Base-by-base conservation (phyloP, 2,797 vertebrate species). In the Oreochromis grahami region DNA sequence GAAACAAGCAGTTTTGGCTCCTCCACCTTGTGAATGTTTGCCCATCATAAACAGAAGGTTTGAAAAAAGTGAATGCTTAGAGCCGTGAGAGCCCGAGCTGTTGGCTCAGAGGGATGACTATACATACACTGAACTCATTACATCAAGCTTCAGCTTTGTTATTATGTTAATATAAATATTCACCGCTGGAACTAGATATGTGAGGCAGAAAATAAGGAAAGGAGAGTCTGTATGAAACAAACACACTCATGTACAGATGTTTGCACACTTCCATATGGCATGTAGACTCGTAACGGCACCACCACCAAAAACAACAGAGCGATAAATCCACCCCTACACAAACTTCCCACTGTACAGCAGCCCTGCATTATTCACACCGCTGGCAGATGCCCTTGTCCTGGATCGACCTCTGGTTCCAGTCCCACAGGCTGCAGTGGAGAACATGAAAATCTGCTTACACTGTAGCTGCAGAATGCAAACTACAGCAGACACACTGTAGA, bases 311-410 rank as follows among this genome's bases (percentile, higher is more conserved):
- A 45, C 38, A 78, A 58, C 55, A 29, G 15, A 63, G 50, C 36
- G 19, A 63, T 52, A 53, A 36, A 52, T 51, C 32, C 60, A 53
- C 70, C 48, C 48, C 7, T 72, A 74, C 26, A 85, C 76, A 76
- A 78, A 48, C 65, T 19, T 72, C 12, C 41, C 26, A 29, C 50
- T 68, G 36, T 34, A 60, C 24, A 84, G 45, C 41, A 48, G 38
- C 19, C 3, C 82, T 84, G 60, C 83, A 91, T 91, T 89, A 84
- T 91, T 90, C 90, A 87, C 81, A 81, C 80, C 6, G 41, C 58
- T 45, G 50, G 74, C 79, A 78, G 45, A 84, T 82, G 84, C 53
- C 89, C 88, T 91, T 83, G 85, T 90, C 88, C 85, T 50, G 29
- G 77, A 68, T 70, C 17, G 15, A 89, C 86, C 81, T 81, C 60